Conservation (phyloP, 2,113 vertebrate species). For the Neofelis nebulosa region DNA sequence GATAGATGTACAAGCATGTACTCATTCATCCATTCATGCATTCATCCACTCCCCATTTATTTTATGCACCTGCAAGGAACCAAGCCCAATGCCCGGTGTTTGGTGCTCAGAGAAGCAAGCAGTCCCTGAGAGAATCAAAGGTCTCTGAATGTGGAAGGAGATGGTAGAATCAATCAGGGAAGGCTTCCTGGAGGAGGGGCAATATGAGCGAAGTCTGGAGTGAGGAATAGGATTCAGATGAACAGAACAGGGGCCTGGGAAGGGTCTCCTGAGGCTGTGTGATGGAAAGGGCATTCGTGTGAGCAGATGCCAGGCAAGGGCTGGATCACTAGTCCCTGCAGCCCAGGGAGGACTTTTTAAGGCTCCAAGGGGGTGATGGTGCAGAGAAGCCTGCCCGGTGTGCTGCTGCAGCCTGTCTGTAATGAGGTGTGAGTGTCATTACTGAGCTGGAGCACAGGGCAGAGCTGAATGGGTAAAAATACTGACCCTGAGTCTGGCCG, state of each 20-base stretch:
- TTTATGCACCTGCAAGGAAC: background rate
- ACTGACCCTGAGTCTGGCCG: background rate
- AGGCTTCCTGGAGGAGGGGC: background rate
- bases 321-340: too few species aligned
- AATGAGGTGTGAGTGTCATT: background rate
- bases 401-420: background rate
- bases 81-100: background rate
- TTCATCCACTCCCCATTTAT: background rate
- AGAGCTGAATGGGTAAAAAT: background rate
- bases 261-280: background rate
- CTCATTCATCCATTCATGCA: background rate
- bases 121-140: background rate
- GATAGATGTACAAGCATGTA: accelerated
- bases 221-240: background rate
- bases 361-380: background rate
- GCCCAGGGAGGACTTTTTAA: background rate
- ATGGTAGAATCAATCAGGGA: background rate
- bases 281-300: accelerated
- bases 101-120: background rate
- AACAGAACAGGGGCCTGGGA: background rate
- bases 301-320: background rate
- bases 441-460: background rate
- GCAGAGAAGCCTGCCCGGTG: background rate
- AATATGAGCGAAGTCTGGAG: background rate
- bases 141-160: background rate